phyloP scores from a whole-genome alignment of 2,888 invertebrate species.

The Yponomeuta malinellus region DNA sequence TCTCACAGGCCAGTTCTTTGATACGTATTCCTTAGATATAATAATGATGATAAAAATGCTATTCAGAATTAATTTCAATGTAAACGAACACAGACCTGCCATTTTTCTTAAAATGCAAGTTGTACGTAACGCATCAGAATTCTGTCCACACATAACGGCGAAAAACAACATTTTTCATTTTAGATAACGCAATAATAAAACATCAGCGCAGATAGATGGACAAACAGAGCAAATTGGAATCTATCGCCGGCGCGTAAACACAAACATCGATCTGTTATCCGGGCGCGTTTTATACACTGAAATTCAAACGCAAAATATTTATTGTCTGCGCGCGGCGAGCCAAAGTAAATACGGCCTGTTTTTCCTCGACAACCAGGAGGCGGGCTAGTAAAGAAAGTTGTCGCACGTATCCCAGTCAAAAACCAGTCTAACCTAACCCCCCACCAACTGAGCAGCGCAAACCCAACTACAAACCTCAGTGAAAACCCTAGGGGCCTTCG shows the following conservation, averaged over 20 bases:
- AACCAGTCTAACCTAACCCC: background rate
- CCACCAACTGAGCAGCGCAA: background rate
- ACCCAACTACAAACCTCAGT: background rate
- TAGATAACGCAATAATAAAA: conserved; percentile 3
- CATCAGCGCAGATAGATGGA: conserved; percentile 22
- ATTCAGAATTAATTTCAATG: no score
- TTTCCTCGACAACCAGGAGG: conserved; percentile 18
- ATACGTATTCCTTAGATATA: no score
- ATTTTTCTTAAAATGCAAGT: no score
- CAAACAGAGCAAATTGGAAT: conserved; percentile 60
- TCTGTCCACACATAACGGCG: background rate
- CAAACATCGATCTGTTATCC: conserved; percentile 21
- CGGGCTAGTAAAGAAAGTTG: conserved; percentile 15
- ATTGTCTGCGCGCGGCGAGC: conserved; percentile 35
- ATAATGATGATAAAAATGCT: no score
- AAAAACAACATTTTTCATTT: background rate
- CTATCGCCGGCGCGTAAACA: conserved; percentile 27
- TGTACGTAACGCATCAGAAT: background rate
- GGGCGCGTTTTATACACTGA: conserved; percentile 39
- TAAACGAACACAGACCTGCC: no score
- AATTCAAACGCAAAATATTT: conserved; percentile 60
- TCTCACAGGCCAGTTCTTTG: no score
- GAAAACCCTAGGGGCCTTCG: background rate
- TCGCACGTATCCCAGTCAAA: conserved; percentile 1
- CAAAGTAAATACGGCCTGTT: conserved; percentile 40